These are phyloP conservation scores for Parnassius apollo DNA, from an alignment of 2,888 invertebrate species.

Conservation along the genomic window DNA sequence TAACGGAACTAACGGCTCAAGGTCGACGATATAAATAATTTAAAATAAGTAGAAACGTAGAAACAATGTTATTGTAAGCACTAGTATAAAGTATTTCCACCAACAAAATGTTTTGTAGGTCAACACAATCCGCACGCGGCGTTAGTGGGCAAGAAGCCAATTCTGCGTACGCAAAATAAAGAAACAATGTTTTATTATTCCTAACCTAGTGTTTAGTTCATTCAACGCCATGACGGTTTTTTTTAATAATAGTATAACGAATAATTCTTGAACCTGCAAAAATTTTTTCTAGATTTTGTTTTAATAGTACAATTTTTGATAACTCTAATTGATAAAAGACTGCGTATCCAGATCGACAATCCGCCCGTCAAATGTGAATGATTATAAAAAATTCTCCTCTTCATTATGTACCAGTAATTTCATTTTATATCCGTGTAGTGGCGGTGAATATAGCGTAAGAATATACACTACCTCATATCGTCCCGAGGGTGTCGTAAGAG, in stretches of 20 bases:
- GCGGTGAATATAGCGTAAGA: no score
- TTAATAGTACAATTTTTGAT: no score
- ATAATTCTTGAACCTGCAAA: neutral
- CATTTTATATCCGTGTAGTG: no score
- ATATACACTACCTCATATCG: no score
- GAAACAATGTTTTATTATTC: constrained; percentile 8
- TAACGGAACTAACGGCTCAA: neutral
- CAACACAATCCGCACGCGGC: constrained; percentile 1
- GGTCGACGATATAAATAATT: neutral
- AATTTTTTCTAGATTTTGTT: neutral
- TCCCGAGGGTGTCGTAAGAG: no score
- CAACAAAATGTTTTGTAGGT: constrained; percentile 12
- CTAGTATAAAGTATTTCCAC: neutral
- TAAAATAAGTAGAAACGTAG: neutral
- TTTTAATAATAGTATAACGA: neutral
- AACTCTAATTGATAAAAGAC: no score
- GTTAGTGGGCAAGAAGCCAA: constrained; percentile 13
- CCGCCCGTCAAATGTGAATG: no score
- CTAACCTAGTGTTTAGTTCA: constrained; percentile 1
- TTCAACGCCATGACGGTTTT: neutral
- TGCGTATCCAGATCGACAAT: no score
- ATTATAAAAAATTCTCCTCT: no score
- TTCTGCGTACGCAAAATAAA: neutral
- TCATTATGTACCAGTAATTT: no score
- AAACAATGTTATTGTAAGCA: constrained; percentile 4